Evolutionary conservation across 1,140 invertebrate species (phyloP).

Genomic region (Octopus sinensis): DNA sequence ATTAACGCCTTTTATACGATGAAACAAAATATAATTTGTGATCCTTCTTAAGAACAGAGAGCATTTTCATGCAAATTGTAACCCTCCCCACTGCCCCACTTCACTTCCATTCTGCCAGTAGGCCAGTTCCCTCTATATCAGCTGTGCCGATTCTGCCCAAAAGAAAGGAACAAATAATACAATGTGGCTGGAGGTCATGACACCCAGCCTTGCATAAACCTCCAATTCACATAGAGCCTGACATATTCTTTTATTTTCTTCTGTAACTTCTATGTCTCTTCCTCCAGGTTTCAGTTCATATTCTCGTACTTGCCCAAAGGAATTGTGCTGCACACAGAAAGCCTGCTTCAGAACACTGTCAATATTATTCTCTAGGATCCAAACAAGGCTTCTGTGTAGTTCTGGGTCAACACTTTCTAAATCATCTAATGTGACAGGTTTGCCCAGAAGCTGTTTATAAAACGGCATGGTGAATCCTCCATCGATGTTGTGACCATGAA

Average conservation of each 20-base stretch:
- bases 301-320: conserved; percentile 87
- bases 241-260: conserved; percentile 92
- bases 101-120: too few relatives aligned
- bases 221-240: conserved; percentile 40
- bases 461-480: conserved; percentile 95
- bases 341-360: conserved; percentile 85
- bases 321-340: conserved; percentile 93
- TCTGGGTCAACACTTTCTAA: conserved; percentile 96
- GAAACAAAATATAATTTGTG: too few relatives aligned
- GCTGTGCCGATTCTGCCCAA: too few relatives aligned
- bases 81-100: too few relatives aligned
- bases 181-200: too few relatives aligned
- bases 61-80: too few relatives aligned
- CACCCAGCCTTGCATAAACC: too few relatives aligned
- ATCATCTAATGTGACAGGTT: conserved; percentile 87
- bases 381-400: conserved; percentile 86
- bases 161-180: too few relatives aligned
- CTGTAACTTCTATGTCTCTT: conserved; percentile 80
- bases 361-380: conserved; percentile 95
- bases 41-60: too few relatives aligned
- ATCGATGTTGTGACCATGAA: conserved; percentile 95
- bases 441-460: conserved; percentile 93
- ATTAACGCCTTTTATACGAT: too few relatives aligned
- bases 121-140: too few relatives aligned
- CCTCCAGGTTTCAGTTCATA: conserved; percentile 63